Evolutionary conservation across 1,140 invertebrate species (phyloP).

Genomic region (Magallana ariakensis): DNA sequence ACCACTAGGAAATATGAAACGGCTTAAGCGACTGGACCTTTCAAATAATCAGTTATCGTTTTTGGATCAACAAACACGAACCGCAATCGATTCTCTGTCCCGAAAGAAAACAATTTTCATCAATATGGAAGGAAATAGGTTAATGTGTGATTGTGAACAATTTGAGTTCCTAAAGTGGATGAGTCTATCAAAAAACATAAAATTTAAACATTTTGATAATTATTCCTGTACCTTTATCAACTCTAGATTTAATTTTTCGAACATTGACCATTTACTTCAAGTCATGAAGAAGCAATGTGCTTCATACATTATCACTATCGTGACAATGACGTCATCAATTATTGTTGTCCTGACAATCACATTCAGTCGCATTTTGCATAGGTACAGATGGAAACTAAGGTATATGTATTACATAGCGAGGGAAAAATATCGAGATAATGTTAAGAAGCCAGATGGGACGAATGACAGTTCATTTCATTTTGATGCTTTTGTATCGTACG

Average conservation of each 20-base stretch:
- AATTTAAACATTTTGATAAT: neutral
- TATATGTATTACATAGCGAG: neutral
- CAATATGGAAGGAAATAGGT: neutral
- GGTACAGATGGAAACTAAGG: conserved; percentile 7
- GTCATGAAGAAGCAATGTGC: neutral
- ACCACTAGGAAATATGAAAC: neutral
- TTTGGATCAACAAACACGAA: neutral
- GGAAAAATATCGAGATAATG: neutral
- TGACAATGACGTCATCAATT: neutral
- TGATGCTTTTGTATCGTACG: conserved; percentile 69
- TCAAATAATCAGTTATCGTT: conserved; percentile 8
- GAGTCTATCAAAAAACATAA: neutral
- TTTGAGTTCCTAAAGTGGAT: neutral
- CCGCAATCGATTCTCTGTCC: neutral
- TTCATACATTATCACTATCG: neutral
- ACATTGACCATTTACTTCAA: neutral
- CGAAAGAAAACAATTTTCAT: neutral
- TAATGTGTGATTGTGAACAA: neutral
- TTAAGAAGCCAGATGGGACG: neutral
- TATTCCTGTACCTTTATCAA: neutral
- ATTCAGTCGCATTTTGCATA: neutral
- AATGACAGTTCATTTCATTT: conserved; percentile 80
- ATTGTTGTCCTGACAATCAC: neutral
- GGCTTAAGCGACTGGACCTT: neutral
- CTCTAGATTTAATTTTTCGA: neutral